These are phyloP conservation scores for Lepilemur ruficaudatus DNA, from an alignment of 2,797 vertebrate species.

Conservation along the genomic window DNA sequence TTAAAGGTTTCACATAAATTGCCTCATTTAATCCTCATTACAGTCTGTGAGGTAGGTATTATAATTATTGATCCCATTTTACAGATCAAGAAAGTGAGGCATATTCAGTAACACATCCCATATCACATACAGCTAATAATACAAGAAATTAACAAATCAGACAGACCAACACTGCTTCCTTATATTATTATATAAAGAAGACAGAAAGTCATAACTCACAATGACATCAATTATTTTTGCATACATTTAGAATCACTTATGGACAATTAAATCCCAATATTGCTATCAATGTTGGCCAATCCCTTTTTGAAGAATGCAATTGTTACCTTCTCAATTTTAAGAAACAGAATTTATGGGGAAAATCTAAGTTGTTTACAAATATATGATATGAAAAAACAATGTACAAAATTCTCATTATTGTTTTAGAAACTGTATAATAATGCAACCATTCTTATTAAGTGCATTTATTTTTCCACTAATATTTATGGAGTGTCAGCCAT, in stretches of 20 bases:
- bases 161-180: neutral
- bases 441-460: neutral
- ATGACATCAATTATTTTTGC: neutral
- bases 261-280: neutral
- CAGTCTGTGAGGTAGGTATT: neutral
- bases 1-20: constrained; percentile 14
- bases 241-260: neutral
- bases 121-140: neutral
- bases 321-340: neutral
- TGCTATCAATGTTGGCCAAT: neutral
- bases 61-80: neutral
- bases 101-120: neutral
- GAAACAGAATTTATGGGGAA: neutral
- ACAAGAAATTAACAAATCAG: neutral
- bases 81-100: neutral
- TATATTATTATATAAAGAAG: neutral
- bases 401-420: neutral
- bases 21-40: neutral
- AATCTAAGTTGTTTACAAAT: neutral
- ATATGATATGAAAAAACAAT: neutral
- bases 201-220: neutral
- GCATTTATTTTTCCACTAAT: neutral
- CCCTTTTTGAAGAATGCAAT: neutral
- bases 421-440: neutral
- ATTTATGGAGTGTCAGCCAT: neutral